Evolutionary conservation across 2,797 vertebrate species (phyloP).

Genomic region (Vipera latastei): DNA sequence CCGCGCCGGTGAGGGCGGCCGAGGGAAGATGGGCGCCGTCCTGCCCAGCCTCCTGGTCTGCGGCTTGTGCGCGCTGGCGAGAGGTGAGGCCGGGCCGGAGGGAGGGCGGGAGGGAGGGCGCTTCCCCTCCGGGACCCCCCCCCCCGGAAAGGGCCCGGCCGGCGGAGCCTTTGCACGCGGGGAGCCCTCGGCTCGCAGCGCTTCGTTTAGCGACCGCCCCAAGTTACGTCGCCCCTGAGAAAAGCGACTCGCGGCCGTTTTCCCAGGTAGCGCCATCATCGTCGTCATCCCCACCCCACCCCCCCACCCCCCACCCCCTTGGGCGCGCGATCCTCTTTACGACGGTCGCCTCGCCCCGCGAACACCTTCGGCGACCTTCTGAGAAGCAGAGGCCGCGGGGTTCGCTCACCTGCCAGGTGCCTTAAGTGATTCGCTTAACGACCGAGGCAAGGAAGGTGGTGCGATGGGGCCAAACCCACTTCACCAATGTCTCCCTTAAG

Average conservation of each 20-base stretch:
- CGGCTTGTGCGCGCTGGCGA: conserved; percentile 80
- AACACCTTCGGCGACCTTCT: fast-evolving
- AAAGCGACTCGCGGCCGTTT: too few relatives aligned
- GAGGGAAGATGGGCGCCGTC: conserved; percentile 84
- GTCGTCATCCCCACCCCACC: too few relatives aligned
- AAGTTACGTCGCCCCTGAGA: neutral
- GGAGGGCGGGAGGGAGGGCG: neutral
- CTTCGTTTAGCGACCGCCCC: neutral
- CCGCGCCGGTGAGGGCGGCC: conserved; percentile 67
- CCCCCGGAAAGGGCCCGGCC: too few relatives aligned
- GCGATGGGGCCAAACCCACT: neutral
- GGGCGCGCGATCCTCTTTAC: neutral
- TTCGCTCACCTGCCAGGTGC: neutral
- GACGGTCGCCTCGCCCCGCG: fast-evolving
- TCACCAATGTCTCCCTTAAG: neutral
- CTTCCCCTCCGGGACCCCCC: too few relatives aligned
- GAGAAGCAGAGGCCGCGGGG: neutral
- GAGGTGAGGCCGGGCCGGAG: conserved; percentile 77
- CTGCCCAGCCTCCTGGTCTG: conserved; percentile 86
- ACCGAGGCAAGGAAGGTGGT: fast-evolving
- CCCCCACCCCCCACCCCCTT: too few relatives aligned
- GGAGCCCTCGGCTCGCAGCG: neutral
- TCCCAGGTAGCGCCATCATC: too few relatives aligned
- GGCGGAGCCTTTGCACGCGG: neutral
- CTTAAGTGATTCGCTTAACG: neutral